These are phyloP conservation scores for Zhuqinia jingwanae DNA, from an alignment of 2,888 invertebrate species.

Conservation along the genomic window DNA sequence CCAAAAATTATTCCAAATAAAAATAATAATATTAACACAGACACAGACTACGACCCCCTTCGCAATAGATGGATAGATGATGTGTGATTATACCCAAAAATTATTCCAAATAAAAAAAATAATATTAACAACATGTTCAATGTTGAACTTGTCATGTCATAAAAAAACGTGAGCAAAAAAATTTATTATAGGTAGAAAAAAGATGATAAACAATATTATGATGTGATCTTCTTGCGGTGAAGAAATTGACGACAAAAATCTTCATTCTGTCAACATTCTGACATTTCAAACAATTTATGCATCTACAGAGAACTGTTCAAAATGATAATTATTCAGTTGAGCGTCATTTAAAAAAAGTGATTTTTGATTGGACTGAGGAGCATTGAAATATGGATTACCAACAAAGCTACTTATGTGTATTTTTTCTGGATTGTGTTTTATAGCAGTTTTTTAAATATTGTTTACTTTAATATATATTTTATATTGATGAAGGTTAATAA, in stretches of 20 bases:
- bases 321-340: background rate
- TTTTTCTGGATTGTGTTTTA: too few relatives aligned
- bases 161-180: constrained; percentile 9
- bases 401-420: too few relatives aligned
- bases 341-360: too few relatives aligned
- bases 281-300: background rate
- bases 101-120: background rate
- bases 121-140: background rate
- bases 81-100: background rate
- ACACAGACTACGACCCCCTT: too few relatives aligned
- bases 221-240: too few relatives aligned
- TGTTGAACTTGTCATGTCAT: constrained; percentile 12
- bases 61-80: background rate
- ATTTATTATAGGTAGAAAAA: background rate
- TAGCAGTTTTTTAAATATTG: too few relatives aligned
- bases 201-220: background rate
- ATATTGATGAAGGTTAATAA: too few relatives aligned
- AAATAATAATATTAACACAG: too few relatives aligned
- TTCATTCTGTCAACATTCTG: background rate
- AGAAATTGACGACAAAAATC: background rate
- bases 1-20: background rate
- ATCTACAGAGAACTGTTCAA: background rate
- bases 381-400: too few relatives aligned
- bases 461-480: too few relatives aligned
- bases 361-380: too few relatives aligned